These are phyloP conservation scores for Pectinophora gossypiella DNA, from an alignment of 1,140 invertebrate species.

Conservation along the genomic window DNA sequence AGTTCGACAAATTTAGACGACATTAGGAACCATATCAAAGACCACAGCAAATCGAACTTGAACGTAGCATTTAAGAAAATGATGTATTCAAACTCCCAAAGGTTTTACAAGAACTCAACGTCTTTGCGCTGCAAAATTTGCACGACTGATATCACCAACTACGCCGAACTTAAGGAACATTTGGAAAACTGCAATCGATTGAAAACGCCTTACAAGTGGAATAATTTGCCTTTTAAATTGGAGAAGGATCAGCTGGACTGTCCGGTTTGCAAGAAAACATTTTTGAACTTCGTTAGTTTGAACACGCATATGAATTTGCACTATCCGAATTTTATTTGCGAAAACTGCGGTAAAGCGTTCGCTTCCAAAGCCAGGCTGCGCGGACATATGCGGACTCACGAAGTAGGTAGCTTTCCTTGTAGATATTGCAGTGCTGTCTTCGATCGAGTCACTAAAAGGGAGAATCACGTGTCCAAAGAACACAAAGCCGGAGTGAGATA, in stretches of 20 bases:
- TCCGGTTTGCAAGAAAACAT: constrained; percentile 68
- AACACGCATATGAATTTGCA: constrained; percentile 71
- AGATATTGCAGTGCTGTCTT: constrained; percentile 62
- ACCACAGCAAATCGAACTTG: constrained; percentile 43
- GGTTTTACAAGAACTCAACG: constrained; percentile 35
- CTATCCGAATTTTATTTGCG: constrained; percentile 62
- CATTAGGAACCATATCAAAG: constrained; percentile 36
- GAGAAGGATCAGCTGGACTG: constrained; percentile 63
- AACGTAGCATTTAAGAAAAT: constrained; percentile 55
- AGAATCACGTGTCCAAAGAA: constrained; percentile 58
- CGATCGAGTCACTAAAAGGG: constrained; percentile 58
- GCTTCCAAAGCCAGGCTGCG: constrained; percentile 69
- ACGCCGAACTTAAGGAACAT: constrained; percentile 41
- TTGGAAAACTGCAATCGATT: constrained; percentile 36
- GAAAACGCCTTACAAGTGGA: constrained; percentile 32
- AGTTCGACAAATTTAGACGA: constrained; percentile 44
- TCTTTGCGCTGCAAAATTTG: constrained; percentile 49
- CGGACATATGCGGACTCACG: constrained; percentile 69
- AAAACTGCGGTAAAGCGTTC: constrained; percentile 73
- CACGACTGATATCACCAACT: constrained; percentile 35
- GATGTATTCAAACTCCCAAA: constrained; percentile 42
- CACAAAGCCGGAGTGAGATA: constrained; percentile 54
- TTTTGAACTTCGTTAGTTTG: constrained; percentile 56
- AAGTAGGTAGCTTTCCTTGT: constrained; percentile 53
- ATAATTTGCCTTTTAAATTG: constrained; percentile 60